Evolutionary conservation across 2,797 vertebrate species (phyloP), one percentile per base, ranked within the genome.

Genomic region (Echeneis naucrates): DNA sequence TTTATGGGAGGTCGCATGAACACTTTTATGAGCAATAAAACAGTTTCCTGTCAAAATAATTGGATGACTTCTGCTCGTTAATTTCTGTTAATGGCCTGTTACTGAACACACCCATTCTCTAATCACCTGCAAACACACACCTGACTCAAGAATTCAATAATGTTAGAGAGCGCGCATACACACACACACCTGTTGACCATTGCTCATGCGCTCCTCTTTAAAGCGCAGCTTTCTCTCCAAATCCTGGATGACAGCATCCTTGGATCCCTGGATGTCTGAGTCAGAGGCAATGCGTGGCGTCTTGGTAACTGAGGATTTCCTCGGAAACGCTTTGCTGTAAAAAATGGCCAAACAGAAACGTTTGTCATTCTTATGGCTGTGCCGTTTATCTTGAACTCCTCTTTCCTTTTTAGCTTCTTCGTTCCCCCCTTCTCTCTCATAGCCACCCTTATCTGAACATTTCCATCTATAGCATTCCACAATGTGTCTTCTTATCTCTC

Each of bases 181-280:
- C 19, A 54, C 33, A 73, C 84, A 65, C 57, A 94, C 94, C 93
- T 95, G 94, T 73, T 95, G 94, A n/a, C 98, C 97, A 0, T 99
- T 99, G 93, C 97, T 97, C 45, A 97, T 80, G 33, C 97, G 95
- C 68, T 99, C 98, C 80, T 99, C 98, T 88, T 99, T 99, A 86
- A 99, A 99, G 81, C 98, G 97, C 68, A 99, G 94, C 65, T 99
- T 99, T 72, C 98, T 95, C 92, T 99, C 98, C 90, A 99, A 85
- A 82, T 99, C 98, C 91, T 99, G 98, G 86, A 99, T 99, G 76
- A 99, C 97, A 0, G 98, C 97, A 10, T 99, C 96, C 89, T 99
- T 99, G 58, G 97, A 96, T 56, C 97, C 98, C 86, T 99, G 98
- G 87, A 99, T 99, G 88, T 99, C 98, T 0, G 97, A 97, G 84